Evolutionary conservation across 2,888 invertebrate genomes (phyloP).

Genomic region (Drosophila flavopinicola): DNA sequence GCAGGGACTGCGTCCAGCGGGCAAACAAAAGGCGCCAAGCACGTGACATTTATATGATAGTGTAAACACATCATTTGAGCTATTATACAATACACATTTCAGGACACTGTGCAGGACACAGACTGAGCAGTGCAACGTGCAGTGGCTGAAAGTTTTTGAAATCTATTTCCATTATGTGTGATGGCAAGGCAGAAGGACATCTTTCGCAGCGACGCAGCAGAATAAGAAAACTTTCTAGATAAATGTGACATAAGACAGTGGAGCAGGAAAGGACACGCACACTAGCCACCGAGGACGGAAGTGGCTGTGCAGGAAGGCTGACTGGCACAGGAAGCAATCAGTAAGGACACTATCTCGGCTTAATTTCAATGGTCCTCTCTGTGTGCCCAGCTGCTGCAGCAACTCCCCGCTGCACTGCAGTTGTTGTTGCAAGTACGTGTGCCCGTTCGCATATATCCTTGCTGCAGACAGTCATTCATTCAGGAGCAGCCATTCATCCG

Average conservation of each 20-base stretch:
- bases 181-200: slow-evolving; percentile 20
- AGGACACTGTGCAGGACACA: neutral
- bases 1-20: slow-evolving; percentile 51
- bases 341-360: slow-evolving; percentile 78
- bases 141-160: slow-evolving; percentile 69
- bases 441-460: slow-evolving; percentile 13
- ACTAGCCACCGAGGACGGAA: slow-evolving; percentile 67
- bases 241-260: slow-evolving; percentile 80
- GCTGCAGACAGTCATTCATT: slow-evolving; percentile 47
- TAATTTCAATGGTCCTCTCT: slow-evolving; percentile 70
- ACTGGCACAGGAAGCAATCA: slow-evolving; percentile 80
- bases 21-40: slow-evolving; percentile 73
- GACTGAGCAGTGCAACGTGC: slow-evolving; percentile 26
- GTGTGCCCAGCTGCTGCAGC: slow-evolving; percentile 45
- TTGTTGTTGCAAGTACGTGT: neutral
- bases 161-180: slow-evolving; percentile 76
- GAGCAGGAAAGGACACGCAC: slow-evolving; percentile 62
- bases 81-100: slow-evolving; percentile 67
- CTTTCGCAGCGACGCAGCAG: slow-evolving; percentile 12
- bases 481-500: slow-evolving; percentile 55
- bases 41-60: slow-evolving; percentile 80
- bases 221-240: slow-evolving; percentile 77
- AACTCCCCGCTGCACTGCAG: slow-evolving; percentile 3
- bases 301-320: slow-evolving; percentile 56
- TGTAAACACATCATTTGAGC: slow-evolving; percentile 81